Base-by-base conservation (phyloP, 2,888 invertebrate genomes). In the Chalcis sispes region DNA sequence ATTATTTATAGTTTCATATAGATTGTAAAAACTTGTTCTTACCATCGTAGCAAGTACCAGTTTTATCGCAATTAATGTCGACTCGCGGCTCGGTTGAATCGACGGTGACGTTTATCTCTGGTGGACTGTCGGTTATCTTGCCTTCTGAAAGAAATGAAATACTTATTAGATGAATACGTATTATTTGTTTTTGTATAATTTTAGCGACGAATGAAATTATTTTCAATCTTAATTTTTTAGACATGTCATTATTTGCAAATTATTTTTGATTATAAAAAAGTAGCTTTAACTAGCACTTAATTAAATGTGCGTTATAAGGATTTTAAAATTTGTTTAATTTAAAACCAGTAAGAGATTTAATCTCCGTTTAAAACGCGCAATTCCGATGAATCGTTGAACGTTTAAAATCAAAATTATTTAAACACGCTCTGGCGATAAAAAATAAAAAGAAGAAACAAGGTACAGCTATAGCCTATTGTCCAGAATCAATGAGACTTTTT, bases 1-100 rank as follows among this genome's bases (percentile, higher is more conserved):
- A 56, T 32, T 29, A 29, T 27, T 29, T 29, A 56, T 56, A 13
- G 18, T 20, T 50, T 50, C 4, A 50, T 50, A 20, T 1, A 54
- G 54, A 5, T 1, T 27, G 8, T 10, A 50, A 20, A 15, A 18
- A 20, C 15, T 48, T 13, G 40, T 18, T 96, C 95, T 91, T 91
- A 97, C 97, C 97, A 89, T 98, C 96, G 86, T 97, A 97, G 87
- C 97, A 98, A 80, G 97, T 97, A 87, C 97, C 97, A 71, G 96
- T 96, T 86, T 96, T 96, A 89, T 97, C 97, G 88, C 97, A 98
- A 89, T 97, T 96, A 65, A 95, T 94, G 46, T 77, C 77, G 56
- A 82, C 79, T 95, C 95, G 58, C 20, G 69, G 29, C 8, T 64
- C 67, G 15, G 48, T 48, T 10, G 58, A 66, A 23, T 18, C 48